Base-by-base conservation (phyloP, 1,140 invertebrate species). In the Leptopilina boulardi region DNA sequence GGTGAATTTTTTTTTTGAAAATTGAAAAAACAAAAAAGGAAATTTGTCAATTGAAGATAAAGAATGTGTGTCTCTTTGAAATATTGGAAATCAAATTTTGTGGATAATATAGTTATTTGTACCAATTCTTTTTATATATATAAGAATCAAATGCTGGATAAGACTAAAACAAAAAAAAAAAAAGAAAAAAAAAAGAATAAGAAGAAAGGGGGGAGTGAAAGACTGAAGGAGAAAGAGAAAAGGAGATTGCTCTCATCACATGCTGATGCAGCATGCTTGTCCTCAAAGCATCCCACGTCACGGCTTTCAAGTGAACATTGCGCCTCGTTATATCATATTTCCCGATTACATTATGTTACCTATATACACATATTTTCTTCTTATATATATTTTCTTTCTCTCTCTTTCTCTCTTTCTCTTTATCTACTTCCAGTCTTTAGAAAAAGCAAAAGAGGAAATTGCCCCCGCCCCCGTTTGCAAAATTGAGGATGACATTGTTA, bases 201-300 rank as follows among this genome's bases (percentile, higher is more conserved):
- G 77, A 70, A 75, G 73, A 83, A 72, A 19, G 44, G 59, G 73
- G 76, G 23, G 19, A 72, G 8, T 8, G 3, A 6, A 9, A 38
- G 8, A 38, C 2, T 75, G 38, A 73, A 34, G n/a, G 73, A 75
- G 75, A 51, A 44, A 76, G 59, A 42, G 44, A 75, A 9, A 70
- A 51, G 15, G 41, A 71, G 73, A 83, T 82, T 78, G 76, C 82
- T 77, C 85, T 85, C 82, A 75, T 83, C 75, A 78, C 79, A 74
- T 73, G 86, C 85, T 82, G 85, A 87, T 83, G 81, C 85, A 87
- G 86, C 85, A 85, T 71, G 70, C 26, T 82, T 77, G 56, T 54
- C 72, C 71, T 47, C 73, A 74, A 71, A 72, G 80, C 79, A 74
- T 76, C 80, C 75, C 76, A 70, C 74, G 82, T 86, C 80, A 82